A percentile compares a stretch with the other conserved stretches of the same genome.
Evolutionary conservation across 1,140 invertebrate species (phyloP).

Genomic region (Argopecten irradians): DNA sequence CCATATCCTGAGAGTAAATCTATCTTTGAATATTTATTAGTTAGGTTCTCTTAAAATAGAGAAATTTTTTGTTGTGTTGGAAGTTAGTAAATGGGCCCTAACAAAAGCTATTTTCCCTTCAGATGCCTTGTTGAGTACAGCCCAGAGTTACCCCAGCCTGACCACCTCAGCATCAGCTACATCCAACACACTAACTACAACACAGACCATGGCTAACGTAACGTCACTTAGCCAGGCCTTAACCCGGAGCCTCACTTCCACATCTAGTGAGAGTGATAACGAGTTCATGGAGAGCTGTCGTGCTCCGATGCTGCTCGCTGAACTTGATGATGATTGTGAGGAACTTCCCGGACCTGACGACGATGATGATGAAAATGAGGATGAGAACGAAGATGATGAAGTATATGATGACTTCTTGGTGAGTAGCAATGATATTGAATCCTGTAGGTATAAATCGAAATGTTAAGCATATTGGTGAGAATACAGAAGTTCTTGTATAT

Average conservation of each 20-base stretch:
- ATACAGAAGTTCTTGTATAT: not conserved
- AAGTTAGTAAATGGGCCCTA: too few species aligned
- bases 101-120: not conserved
- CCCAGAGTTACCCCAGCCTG: constrained; percentile 95
- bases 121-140: constrained; percentile 82
- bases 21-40: too few species aligned
- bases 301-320: constrained; percentile 92
- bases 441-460: not conserved
- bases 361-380: constrained; percentile 96
- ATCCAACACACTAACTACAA: constrained; percentile 73
- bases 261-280: constrained; percentile 79
- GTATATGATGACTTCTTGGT: constrained; percentile 81
- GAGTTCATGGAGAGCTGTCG: constrained; percentile 79
- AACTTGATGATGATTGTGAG: constrained; percentile 91
- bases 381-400: constrained; percentile 92
- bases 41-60: too few species aligned
- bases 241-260: constrained; percentile 94
- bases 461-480: not conserved
- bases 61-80: too few species aligned
- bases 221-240: constrained; percentile 83
- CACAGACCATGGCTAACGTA: constrained; percentile 74
- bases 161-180: constrained; percentile 80
- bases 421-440: constrained; percentile 34
- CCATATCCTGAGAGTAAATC: too few species aligned
- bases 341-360: constrained; percentile 92